Conservation (phyloP, 2,888 invertebrate genomes). For the Tortricodes alternella region DNA sequence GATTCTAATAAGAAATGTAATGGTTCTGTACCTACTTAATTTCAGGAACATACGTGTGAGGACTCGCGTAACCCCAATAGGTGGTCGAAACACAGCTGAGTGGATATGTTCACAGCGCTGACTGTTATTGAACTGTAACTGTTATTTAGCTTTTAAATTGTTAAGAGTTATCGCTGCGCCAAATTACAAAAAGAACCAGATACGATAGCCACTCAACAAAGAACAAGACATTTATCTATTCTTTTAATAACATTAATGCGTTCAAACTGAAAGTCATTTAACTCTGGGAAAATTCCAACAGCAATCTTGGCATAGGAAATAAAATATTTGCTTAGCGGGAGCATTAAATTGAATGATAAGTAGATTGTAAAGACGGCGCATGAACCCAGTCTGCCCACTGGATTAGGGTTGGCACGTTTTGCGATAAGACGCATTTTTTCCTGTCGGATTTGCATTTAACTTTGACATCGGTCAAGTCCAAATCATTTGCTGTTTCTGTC, state of each 20-base stretch:
- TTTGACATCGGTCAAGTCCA: no score
- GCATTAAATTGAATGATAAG: conserved; percentile 29
- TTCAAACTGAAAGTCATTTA: conserved; percentile 21
- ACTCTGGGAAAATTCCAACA: conserved; percentile 26
- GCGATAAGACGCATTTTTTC: not conserved
- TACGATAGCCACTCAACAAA: not conserved
- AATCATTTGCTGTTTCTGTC: no score
- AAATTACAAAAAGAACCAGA: not conserved
- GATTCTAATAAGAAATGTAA: no score
- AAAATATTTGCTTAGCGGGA: conserved; percentile 15
- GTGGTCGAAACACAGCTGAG: not conserved
- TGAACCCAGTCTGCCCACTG: not conserved
- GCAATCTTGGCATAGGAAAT: conserved; percentile 27
- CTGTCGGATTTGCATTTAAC: not conserved
- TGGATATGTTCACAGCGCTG: not conserved
- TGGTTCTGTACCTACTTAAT: no score
- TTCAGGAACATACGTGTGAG: no score
- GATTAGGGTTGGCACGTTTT: conserved; percentile 5
- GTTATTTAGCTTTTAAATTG: no score
- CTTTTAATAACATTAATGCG: conserved; percentile 18
- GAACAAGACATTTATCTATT: conserved; percentile 11
- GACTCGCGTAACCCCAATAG: no score
- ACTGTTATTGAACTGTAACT: not conserved
- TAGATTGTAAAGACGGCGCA: conserved; percentile 22
- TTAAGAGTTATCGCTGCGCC: conserved; percentile 6